These are phyloP conservation scores for Silurus aristotelis DNA, from an alignment of 2,797 vertebrate genomes.

Conservation along the genomic window DNA sequence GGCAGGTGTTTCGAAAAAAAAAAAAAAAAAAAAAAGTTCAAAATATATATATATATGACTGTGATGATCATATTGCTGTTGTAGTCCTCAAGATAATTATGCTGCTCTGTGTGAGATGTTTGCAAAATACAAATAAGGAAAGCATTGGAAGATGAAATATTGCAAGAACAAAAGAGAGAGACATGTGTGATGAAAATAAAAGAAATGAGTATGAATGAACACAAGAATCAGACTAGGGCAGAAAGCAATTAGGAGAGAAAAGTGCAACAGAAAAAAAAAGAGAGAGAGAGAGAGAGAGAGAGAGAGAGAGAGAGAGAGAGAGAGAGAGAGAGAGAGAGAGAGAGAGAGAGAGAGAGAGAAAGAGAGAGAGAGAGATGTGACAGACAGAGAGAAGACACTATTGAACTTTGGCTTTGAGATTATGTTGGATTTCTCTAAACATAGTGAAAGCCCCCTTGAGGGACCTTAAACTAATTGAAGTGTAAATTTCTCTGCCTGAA, in stretches of 20 bases:
- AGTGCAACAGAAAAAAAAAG: background rate
- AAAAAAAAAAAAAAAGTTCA: too few species aligned
- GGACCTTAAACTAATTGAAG: conserved; percentile 35
- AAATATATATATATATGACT: background rate
- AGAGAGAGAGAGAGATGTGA: background rate
- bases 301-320: background rate
- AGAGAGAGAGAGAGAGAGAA: too few species aligned
- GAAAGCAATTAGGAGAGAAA: background rate
- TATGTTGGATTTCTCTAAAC: background rate
- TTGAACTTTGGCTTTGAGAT: background rate
- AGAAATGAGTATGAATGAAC: background rate
- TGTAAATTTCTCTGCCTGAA: conserved; percentile 2
- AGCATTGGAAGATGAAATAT: background rate
- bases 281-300: background rate
- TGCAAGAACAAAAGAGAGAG: background rate
- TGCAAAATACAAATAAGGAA: background rate
- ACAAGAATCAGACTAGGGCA: background rate
- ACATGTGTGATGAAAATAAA: background rate
- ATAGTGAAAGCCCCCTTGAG: background rate
- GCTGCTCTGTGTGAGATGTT: background rate
- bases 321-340: background rate
- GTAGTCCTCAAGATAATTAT: background rate
- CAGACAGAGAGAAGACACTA: background rate
- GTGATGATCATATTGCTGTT: background rate
- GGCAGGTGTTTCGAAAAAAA: background rate